These are phyloP conservation scores for Microdon myrmicae DNA, from an alignment of 2,888 invertebrate species.

Conservation along the genomic window DNA sequence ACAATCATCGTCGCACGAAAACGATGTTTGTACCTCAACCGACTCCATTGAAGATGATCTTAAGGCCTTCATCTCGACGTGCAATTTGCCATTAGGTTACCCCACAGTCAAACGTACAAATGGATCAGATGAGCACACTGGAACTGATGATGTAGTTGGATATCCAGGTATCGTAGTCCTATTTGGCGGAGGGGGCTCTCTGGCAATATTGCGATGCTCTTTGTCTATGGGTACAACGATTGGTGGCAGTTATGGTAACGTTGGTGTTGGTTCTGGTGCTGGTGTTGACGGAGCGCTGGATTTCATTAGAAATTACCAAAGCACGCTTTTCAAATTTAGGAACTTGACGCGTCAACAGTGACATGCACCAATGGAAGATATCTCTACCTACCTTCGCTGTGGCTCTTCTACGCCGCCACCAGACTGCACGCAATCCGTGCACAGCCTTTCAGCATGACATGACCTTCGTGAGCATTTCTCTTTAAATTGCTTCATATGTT, in stretches of 20 bases:
- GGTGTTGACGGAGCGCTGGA: conserved; percentile 2
- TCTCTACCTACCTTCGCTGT: no score
- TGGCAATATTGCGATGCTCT: no score
- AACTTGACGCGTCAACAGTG: conserved; percentile 52
- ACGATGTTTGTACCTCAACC: conserved; percentile 21
- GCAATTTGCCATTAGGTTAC: conserved; percentile 39
- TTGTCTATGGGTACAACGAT: conserved; percentile 19
- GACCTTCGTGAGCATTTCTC: conserved; percentile 46
- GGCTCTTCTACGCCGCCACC: background rate
- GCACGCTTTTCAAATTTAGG: conserved; percentile 52
- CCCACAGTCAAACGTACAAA: conserved; percentile 12
- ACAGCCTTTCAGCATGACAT: conserved; percentile 18
- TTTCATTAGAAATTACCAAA: conserved; percentile 47
- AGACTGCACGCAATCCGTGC: conserved; percentile 1
- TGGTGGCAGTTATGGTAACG: conserved; percentile 7
- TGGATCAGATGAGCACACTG: conserved; percentile 2
- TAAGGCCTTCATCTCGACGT: background rate
- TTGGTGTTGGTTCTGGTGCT: background rate
- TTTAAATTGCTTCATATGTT: conserved; percentile 46
- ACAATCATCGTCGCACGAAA: conserved; percentile 49
- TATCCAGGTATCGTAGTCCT: conserved; percentile 28
- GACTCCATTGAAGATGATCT: background rate
- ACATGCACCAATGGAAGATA: conserved; percentile 25
- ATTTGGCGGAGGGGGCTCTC: no score
- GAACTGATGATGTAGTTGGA: no score